These are phyloP conservation scores for Apocrypta bakeri DNA, from an alignment of 1,140 invertebrate genomes.

Conservation along the genomic window DNA sequence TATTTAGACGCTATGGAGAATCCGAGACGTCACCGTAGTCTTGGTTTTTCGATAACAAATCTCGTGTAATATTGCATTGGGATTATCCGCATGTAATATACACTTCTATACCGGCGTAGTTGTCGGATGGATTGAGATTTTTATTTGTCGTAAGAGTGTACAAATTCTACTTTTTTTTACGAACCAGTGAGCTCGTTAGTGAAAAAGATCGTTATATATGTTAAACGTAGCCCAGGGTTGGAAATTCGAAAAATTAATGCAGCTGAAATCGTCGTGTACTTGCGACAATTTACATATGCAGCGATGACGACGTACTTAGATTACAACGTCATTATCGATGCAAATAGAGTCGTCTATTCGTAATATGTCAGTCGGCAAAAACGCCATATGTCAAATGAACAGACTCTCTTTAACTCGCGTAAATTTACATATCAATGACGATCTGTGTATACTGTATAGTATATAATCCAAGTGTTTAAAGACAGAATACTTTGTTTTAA, in stretches of 20 bases:
- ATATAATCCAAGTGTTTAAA: too few species aligned
- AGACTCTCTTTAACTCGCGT: conserved; percentile 12
- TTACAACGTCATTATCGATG: not conserved
- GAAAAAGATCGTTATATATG: too few species aligned
- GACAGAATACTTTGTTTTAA: too few species aligned
- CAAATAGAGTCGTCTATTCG: conserved; percentile 3
- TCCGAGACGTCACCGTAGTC: not conserved
- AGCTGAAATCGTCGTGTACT: not conserved
- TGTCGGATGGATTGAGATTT: too few species aligned
- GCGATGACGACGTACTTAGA: not conserved
- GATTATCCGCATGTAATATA: not conserved
- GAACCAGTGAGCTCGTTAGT: not conserved
- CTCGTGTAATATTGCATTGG: not conserved
- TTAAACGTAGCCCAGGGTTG: not conserved
- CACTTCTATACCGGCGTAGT: too few species aligned
- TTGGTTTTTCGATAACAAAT: conserved; percentile 12
- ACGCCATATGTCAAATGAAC: not conserved
- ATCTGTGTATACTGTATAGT: not conserved
- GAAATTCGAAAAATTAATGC: not conserved
- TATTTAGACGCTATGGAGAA: not conserved
- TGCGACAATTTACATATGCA: not conserved
- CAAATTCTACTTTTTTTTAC: too few species aligned
- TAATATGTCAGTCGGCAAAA: not conserved
- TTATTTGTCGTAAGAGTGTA: too few species aligned
- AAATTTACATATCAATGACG: conserved; percentile 17